These are phyloP conservation scores for Hypercompe scribonia DNA, from an alignment of 2,888 invertebrate species.

Conservation along the genomic window DNA sequence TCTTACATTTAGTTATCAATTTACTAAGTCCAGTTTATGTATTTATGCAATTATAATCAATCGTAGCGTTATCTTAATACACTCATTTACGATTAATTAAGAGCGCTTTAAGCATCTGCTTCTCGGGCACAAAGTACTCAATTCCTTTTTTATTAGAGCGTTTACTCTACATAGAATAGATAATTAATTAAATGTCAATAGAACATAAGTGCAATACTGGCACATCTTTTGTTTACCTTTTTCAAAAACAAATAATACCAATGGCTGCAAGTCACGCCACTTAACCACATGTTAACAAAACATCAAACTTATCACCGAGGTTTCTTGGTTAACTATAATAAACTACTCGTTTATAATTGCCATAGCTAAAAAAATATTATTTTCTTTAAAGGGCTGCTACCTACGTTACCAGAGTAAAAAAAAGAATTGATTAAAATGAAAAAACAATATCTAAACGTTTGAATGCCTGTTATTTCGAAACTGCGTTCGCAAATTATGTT, in stretches of 20 bases:
- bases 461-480: slow-evolving; percentile 66
- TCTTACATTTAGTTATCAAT: slow-evolving; percentile 16
- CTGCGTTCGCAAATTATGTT: slow-evolving; percentile 72
- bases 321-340: slow-evolving; percentile 39
- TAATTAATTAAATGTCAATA: slow-evolving; percentile 18
- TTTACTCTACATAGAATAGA: slow-evolving; percentile 31
- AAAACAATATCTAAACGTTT: slow-evolving; percentile 56
- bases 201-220: slow-evolving; percentile 29
- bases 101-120: slow-evolving; percentile 8
- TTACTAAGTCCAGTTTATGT: slow-evolving; percentile 17
- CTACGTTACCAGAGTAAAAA: slow-evolving; percentile 57
- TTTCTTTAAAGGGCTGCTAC: slow-evolving; percentile 17
- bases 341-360: slow-evolving; percentile 47
- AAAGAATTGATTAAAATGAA: slow-evolving; percentile 44
- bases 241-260: slow-evolving; percentile 33
- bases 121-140: not conserved
- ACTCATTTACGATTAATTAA: slow-evolving; percentile 9
- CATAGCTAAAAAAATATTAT: slow-evolving; percentile 19
- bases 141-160: slow-evolving; percentile 5
- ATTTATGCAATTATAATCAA: slow-evolving; percentile 17
- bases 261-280: slow-evolving; percentile 53
- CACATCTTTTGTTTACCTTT: slow-evolving; percentile 33
- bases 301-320: slow-evolving; percentile 47
- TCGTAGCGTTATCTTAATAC: slow-evolving; percentile 15
- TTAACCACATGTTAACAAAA: slow-evolving; percentile 50